Conservation (phyloP, 2,888 invertebrate species). For the Drosophila sordidapex region DNA sequence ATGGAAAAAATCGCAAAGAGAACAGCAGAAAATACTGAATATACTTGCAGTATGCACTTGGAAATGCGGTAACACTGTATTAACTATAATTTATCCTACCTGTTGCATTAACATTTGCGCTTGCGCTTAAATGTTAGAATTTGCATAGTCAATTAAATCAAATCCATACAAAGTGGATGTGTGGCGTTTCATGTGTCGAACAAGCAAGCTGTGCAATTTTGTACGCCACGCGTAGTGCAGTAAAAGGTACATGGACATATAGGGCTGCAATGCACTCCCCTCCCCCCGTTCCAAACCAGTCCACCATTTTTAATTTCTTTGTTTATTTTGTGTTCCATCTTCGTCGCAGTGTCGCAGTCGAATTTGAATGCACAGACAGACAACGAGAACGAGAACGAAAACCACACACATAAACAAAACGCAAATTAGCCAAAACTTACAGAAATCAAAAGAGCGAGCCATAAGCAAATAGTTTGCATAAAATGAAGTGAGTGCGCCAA, state of each 20-base stretch:
- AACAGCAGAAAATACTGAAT: conserved; percentile 16
- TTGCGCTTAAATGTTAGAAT: conserved; percentile 66
- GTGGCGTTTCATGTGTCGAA: conserved; percentile 20
- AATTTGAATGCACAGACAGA: conserved; percentile 56
- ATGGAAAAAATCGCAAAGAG: neutral
- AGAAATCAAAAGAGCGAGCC: conserved; percentile 16
- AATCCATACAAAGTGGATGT: conserved; percentile 17
- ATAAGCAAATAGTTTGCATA: conserved; percentile 16
- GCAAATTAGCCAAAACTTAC: conserved; percentile 17
- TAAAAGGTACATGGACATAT: conserved; percentile 27
- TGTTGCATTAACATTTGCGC: conserved; percentile 63
- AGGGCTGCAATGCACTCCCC: conserved; percentile 43
- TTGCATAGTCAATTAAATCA: conserved; percentile 57
- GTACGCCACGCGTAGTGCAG: conserved; percentile 10
- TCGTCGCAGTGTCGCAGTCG: conserved; percentile 66
- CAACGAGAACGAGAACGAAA: conserved; percentile 22
- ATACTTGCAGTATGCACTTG: conserved; percentile 13
- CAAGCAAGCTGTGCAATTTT: conserved; percentile 1
- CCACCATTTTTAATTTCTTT: conserved; percentile 83
- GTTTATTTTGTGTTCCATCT: conserved; percentile 82
- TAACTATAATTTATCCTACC: conserved; percentile 55
- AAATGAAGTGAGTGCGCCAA: conserved; percentile 59
- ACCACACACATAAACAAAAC: conserved; percentile 22
- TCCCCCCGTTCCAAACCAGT: conserved; percentile 43
- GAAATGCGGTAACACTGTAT: conserved; percentile 37